These are phyloP conservation scores for Anolis carolinensis DNA, from an alignment of 2,113 vertebrate species.

Conservation along the genomic window DNA sequence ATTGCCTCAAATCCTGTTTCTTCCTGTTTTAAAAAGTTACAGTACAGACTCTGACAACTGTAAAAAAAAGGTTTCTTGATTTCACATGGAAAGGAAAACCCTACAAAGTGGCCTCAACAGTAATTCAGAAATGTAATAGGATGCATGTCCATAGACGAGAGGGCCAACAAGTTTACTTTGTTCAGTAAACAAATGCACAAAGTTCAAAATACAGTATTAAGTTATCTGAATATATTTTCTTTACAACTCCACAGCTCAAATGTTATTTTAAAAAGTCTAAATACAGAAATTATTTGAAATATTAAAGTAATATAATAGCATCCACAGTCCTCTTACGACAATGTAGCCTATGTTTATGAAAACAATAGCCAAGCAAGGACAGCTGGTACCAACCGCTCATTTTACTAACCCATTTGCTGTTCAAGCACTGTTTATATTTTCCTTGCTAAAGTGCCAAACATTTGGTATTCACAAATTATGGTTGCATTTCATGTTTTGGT, in stretches of 20 bases:
- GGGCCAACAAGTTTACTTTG: neutral
- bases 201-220: neutral
- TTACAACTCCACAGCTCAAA: neutral
- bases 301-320: neutral
- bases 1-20: neutral
- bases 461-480: neutral
- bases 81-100: neutral
- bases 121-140: neutral
- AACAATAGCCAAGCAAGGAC: neutral
- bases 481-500: neutral
- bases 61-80: neutral
- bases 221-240: neutral
- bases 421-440: constrained; percentile 9
- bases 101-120: neutral
- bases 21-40: neutral
- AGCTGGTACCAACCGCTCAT: neutral
- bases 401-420: neutral
- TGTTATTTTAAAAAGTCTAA: neutral
- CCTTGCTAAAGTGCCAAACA: neutral
- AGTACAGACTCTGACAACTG: neutral
- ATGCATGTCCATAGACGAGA: neutral
- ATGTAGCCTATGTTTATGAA: neutral
- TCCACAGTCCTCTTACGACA: neutral
- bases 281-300: neutral
- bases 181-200: neutral